Conservation (phyloP, 1,140 invertebrate genomes). For the Drosophila melanogaster region DNA sequence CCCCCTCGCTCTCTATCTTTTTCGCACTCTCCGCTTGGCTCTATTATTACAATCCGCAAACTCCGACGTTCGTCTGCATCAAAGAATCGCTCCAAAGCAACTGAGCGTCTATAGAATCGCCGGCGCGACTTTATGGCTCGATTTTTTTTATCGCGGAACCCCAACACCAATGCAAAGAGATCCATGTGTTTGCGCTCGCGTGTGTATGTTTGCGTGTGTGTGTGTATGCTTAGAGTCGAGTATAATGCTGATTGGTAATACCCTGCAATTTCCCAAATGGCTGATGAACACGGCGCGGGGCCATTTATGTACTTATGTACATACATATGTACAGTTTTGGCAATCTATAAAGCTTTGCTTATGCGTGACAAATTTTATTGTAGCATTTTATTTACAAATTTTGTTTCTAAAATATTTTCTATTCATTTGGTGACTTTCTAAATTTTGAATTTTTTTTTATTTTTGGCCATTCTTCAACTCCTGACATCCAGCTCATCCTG, state of each 20-base stretch:
- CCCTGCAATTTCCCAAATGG: not conserved
- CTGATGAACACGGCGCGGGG: too few species aligned
- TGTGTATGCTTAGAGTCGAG: not conserved
- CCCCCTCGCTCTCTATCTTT: not conserved
- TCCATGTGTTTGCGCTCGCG: not conserved
- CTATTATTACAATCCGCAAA: not conserved
- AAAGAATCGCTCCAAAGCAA: slow-evolving; percentile 59
- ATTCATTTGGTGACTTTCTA: not conserved
- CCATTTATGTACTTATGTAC: too few species aligned
- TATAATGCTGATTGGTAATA: not conserved
- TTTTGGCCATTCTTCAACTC: not conserved
- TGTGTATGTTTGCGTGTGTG: too few species aligned
- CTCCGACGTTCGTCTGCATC: slow-evolving; percentile 20
- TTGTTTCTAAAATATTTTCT: not conserved
- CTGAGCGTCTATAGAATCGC: slow-evolving; percentile 33
- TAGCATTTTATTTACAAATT: too few species aligned
- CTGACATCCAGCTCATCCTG: not conserved
- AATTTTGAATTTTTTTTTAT: too few species aligned
- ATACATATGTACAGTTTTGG: too few species aligned
- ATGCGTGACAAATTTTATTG: not conserved
- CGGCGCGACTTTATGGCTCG: slow-evolving; percentile 55
- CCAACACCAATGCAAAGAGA: slow-evolving; percentile 14
- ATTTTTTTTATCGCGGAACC: slow-evolving; percentile 50
- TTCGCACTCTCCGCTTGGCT: not conserved
- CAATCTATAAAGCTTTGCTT: slow-evolving; percentile 1